These are phyloP conservation scores for Apostichopus leukothele DNA, from an alignment of 53 echinoderm and acorn worm species.

Conservation along the genomic window DNA sequence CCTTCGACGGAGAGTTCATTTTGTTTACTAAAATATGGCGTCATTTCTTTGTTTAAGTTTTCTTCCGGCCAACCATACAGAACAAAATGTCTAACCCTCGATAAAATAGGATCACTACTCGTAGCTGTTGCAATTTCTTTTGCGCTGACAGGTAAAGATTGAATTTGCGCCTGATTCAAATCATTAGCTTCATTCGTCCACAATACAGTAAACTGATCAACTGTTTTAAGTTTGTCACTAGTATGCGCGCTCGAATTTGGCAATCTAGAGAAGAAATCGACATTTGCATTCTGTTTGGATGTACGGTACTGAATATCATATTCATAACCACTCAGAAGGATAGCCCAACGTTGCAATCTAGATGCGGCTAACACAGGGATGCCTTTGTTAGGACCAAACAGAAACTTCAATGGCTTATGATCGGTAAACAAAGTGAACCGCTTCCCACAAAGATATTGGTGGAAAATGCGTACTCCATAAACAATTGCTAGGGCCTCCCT, in stretches of 20 bases:
- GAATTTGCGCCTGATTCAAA: conserved; percentile 13
- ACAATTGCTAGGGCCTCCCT: not conserved
- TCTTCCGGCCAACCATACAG: conserved; percentile 43
- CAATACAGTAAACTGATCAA: conserved; percentile 6
- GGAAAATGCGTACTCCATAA: too few relatives aligned
- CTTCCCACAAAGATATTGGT: not conserved
- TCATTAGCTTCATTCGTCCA: conserved; percentile 14
- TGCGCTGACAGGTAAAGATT: conserved; percentile 6
- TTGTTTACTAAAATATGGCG: conserved; percentile 12
- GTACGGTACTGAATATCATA: not conserved
- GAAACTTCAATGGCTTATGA: conserved; percentile 3
- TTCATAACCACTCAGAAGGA: not conserved
- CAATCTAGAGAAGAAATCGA: conserved; percentile 18
- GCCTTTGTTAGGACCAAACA: not conserved
- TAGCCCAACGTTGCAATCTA: not conserved
- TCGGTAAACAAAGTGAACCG: not conserved
- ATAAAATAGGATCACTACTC: not conserved
- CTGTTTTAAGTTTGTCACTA: not conserved
- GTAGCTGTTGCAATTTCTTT: conserved; percentile 13
- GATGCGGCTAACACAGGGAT: not conserved
- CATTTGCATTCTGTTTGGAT: conserved; percentile 44
- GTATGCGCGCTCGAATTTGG: not conserved
- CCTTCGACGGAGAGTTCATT: conserved; percentile 20
- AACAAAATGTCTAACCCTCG: conserved; percentile 31
- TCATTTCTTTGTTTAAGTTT: not conserved